Conservation (phyloP, 2,797 vertebrate species). For the Oreortyx pictus region DNA sequence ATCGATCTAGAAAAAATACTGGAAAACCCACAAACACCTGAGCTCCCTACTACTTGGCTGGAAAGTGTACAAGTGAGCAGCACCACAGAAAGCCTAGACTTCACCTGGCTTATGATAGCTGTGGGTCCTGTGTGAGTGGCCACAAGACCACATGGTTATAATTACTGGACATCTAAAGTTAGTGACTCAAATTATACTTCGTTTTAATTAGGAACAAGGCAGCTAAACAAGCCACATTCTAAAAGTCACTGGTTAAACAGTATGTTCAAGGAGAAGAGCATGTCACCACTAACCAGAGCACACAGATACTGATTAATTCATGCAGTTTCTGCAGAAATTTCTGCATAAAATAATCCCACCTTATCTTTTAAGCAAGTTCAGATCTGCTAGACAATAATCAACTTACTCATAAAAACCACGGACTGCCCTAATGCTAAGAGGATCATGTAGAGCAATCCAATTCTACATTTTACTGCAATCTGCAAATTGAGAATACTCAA, state of each 20-base stretch:
- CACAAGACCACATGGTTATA: not conserved
- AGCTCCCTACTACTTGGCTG: not conserved
- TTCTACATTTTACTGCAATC: constrained; percentile 13
- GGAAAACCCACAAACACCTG: not conserved
- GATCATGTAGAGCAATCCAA: not conserved
- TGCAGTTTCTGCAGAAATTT: not conserved
- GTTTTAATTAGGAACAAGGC: not conserved
- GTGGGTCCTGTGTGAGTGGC: not conserved
- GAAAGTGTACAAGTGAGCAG: not conserved
- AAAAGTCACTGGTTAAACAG: not conserved
- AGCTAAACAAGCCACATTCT: not conserved
- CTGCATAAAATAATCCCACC: not conserved
- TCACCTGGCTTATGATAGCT: not conserved
- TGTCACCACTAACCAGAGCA: not conserved
- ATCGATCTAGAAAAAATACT: not conserved
- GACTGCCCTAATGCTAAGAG: not conserved
- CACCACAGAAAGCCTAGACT: not conserved
- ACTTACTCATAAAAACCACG: not conserved
- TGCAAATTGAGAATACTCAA: constrained; percentile 43
- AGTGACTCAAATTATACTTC: not conserved
- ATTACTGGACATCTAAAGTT: not conserved
- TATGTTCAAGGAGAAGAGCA: not conserved
- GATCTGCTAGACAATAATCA: not conserved
- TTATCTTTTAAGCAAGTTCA: not conserved
- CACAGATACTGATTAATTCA: not conserved